Percentiles rank a stretch among this genome's conserved stretches.
phyloP scores from a whole-genome alignment of 2,797 vertebrate species.

The Hapalemur alaotrensis region DNA sequence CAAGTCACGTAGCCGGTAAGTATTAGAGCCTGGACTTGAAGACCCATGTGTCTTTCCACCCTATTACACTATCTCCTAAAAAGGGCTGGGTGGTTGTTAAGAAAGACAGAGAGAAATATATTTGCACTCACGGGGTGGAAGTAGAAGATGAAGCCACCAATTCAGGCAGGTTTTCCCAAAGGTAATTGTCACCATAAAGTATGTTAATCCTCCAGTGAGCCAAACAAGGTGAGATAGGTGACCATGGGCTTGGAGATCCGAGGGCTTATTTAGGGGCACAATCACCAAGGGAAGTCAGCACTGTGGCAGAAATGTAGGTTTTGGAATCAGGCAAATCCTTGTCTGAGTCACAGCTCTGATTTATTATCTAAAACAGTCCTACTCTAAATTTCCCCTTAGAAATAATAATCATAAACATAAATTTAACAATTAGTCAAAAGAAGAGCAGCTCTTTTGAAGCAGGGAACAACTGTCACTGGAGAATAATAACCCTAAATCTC shows the following conservation, averaged over 20 bases:
- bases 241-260: not conserved
- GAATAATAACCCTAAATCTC: conserved; percentile 76
- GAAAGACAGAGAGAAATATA: not conserved
- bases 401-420: conserved; percentile 65
- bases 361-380: conserved; percentile 34
- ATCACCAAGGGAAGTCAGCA: not conserved
- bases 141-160: not conserved
- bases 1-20: not conserved
- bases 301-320: not conserved
- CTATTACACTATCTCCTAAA: not conserved
- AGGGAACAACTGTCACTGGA: conserved; percentile 44
- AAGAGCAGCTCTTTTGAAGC: conserved; percentile 46
- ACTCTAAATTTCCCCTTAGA: conserved; percentile 55
- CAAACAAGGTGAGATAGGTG: not conserved
- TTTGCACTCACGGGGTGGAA: not conserved
- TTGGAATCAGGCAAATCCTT: not conserved
- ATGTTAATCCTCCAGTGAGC: not conserved
- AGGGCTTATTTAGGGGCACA: not conserved
- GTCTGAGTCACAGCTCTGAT: conserved; percentile 8
- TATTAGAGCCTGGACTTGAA: not conserved
- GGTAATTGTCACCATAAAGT: not conserved
- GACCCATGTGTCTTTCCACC: not conserved
- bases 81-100: not conserved
- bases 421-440: conserved; percentile 67
- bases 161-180: not conserved